Percentiles rank a stretch among this genome's conserved stretches.
phyloP scores from a whole-genome alignment of 2,797 vertebrate genomes.

The Sebastiscus tertius region DNA sequence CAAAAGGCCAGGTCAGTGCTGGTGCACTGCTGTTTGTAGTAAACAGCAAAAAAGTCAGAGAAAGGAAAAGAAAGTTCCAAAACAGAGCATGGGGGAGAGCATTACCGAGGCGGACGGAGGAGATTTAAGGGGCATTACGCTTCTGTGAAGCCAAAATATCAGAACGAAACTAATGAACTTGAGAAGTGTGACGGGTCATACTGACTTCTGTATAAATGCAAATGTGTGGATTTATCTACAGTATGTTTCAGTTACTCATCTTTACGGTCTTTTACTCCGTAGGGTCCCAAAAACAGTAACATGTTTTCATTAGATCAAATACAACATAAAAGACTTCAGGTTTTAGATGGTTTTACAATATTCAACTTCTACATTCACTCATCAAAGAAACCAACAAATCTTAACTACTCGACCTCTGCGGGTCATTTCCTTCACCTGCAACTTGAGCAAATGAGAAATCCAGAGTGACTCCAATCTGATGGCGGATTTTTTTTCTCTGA shows the following conservation, averaged over 20 bases:
- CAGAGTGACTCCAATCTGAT: constrained; percentile 37
- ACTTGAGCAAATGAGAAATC: constrained; percentile 54
- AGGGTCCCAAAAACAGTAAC: not conserved
- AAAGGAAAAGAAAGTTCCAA: constrained; percentile 74
- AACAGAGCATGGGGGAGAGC: constrained; percentile 62
- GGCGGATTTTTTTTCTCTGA: constrained; percentile 16
- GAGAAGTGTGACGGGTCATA: not conserved
- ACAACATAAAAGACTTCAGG: not conserved
- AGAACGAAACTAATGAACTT: constrained; percentile 2
- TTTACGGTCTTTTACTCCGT: not conserved
- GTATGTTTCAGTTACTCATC: not conserved
- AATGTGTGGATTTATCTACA: not conserved
- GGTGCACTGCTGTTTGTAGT: constrained; percentile 78
- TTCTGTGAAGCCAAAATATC: constrained; percentile 37
- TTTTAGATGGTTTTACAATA: not conserved
- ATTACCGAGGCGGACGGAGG: constrained; percentile 3
- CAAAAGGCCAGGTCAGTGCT: constrained; percentile 63
- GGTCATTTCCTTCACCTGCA: constrained; percentile 52
- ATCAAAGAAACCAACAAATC: constrained; percentile 25
- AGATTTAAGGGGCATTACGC: not conserved
- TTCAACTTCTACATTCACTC: constrained; percentile 11
- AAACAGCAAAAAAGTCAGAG: constrained; percentile 73
- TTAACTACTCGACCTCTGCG: constrained; percentile 15
- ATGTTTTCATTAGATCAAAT: not conserved
- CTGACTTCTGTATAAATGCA: not conserved